Conservation (phyloP, 37 sponge, comb jelly and placozoan species). For the Crambe crambe region DNA sequence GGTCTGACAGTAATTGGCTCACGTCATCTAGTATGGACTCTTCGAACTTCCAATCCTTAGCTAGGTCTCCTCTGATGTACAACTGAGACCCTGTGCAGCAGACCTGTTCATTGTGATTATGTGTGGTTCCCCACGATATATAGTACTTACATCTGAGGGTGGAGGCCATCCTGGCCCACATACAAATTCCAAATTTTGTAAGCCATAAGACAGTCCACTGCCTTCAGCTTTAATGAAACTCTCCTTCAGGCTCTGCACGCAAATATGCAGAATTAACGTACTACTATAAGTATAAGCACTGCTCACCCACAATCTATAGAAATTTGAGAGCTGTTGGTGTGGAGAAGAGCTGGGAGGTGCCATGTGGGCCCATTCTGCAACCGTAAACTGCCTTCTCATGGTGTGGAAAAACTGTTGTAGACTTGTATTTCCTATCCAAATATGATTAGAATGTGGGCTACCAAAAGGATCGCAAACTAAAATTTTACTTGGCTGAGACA, state of each 20-base stretch:
- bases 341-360: conserved; percentile 20
- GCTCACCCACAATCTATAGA: conserved; percentile 83
- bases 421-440: conserved; percentile 35
- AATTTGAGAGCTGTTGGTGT: conserved; percentile 50
- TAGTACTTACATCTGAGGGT: not conserved
- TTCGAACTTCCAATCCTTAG: conserved; percentile 67
- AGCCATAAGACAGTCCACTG: conserved; percentile 74
- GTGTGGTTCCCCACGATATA: no score
- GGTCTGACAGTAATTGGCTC: no score
- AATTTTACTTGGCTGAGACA: conserved; percentile 54
- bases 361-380: conserved; percentile 74
- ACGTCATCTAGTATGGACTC: conserved; percentile 55
- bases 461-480: no score
- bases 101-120: not conserved
- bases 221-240: conserved; percentile 91
- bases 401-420: conserved; percentile 70
- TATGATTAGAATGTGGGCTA: no score
- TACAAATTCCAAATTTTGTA: conserved; percentile 73
- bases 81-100: conserved; percentile 24
- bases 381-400: conserved; percentile 86
- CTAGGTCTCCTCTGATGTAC: conserved; percentile 33
- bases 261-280: not conserved
- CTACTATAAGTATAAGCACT: not conserved
- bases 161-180: conserved; percentile 19
- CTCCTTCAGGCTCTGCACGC: conserved; percentile 87